phyloP scores from a whole-genome alignment of 2,113 vertebrate species.

The Cariama cristata region DNA sequence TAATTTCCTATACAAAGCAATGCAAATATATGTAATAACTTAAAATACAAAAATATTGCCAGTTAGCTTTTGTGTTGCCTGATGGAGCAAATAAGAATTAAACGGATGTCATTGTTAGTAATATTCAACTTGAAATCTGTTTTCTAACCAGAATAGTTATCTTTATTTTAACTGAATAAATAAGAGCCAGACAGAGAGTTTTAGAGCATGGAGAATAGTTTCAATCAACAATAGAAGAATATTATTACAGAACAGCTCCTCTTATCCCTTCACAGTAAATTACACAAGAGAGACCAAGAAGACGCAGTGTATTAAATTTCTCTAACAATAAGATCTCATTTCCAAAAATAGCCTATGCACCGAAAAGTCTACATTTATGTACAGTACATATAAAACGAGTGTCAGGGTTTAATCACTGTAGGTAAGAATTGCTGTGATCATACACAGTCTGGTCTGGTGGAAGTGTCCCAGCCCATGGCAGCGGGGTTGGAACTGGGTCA shows the following conservation, averaged over 20 bases:
- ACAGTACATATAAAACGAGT: neutral
- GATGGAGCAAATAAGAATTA: neutral
- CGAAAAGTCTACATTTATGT: neutral
- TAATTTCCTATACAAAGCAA: conserved; percentile 10
- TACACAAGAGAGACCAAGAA: neutral
- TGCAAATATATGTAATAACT: neutral
- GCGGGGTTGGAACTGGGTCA: no score
- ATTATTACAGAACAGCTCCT: neutral
- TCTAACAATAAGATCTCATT: conserved; percentile 11
- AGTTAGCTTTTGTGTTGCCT: neutral
- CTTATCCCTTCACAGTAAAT: neutral
- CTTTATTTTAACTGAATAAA: conserved; percentile 47
- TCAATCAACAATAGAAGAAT: neutral
- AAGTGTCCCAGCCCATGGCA: no score
- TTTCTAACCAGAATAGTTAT: conserved; percentile 53
- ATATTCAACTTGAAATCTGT: conserved; percentile 8
- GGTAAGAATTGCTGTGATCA: neutral
- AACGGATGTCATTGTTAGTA: neutral
- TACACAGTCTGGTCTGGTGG: neutral
- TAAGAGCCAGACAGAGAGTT: neutral
- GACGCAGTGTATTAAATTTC: neutral
- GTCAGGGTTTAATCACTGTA: neutral
- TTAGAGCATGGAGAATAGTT: neutral
- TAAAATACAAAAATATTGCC: neutral
- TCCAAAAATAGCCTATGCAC: conserved; percentile 33